Evolutionary conservation across 2,888 invertebrate species (phyloP).

Genomic region (Phortica okadai): DNA sequence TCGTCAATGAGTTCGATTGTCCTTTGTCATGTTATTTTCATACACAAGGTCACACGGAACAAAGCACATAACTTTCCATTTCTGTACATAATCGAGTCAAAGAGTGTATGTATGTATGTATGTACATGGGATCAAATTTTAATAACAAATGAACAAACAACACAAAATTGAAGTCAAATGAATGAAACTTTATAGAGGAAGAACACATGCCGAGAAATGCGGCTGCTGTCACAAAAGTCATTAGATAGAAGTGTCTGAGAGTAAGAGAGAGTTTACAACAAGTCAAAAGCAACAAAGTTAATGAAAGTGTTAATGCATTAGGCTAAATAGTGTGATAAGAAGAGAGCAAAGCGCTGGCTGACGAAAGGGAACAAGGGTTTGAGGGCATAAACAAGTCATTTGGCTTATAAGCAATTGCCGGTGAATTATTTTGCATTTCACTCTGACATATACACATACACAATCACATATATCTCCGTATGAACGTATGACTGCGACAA

Average conservation of each 20-base stretch:
- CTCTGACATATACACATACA: constrained; percentile 10
- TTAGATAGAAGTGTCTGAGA: too few species aligned
- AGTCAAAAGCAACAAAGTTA: constrained; percentile 10
- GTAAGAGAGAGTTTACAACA: background rate
- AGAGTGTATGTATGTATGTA: too few species aligned
- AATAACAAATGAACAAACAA: constrained; percentile 1
- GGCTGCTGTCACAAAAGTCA: too few species aligned
- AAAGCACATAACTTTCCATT: too few species aligned
- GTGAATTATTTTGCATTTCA: constrained; percentile 52
- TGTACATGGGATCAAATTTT: background rate
- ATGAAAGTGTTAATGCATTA: constrained; percentile 64
- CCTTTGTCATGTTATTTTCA: too few species aligned
- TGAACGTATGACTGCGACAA: background rate
- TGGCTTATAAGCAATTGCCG: constrained; percentile 66
- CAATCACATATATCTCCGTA: background rate
- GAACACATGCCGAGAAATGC: background rate
- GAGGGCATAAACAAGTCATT: constrained; percentile 52
- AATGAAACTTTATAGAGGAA: background rate
- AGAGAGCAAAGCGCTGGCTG: constrained; percentile 34
- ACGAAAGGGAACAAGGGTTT: constrained; percentile 35
- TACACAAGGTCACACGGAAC: background rate
- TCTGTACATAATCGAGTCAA: too few species aligned
- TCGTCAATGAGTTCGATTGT: too few species aligned
- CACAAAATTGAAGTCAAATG: constrained; percentile 17
- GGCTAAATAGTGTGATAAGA: constrained; percentile 64